Percentiles rank a stretch among this genome's conserved stretches.
Conservation (phyloP, 2,888 invertebrate species). For the Tipula helvola region DNA sequence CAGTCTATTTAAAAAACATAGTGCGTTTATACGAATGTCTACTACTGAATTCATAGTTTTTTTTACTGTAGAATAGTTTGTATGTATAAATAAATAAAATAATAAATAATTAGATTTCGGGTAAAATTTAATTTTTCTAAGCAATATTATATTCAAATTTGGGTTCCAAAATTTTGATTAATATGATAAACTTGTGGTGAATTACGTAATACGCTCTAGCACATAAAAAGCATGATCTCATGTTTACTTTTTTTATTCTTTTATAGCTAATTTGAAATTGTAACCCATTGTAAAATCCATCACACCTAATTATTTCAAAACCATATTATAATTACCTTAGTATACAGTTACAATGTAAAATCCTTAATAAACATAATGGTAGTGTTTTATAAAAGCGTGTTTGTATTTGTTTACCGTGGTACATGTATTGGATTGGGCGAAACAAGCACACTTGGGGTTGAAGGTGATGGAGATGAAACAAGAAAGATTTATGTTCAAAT, state of each 20-base stretch:
- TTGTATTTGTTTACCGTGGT: not conserved
- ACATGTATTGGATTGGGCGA: not conserved
- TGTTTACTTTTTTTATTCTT: not conserved
- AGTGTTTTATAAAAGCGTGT: not conserved
- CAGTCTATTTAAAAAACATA: too few species aligned
- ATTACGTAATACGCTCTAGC: too few species aligned
- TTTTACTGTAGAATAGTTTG: too few species aligned
- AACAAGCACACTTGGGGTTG: not conserved
- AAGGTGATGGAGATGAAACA: not conserved
- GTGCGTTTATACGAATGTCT: too few species aligned
- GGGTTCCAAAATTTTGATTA: too few species aligned
- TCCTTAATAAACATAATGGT: not conserved
- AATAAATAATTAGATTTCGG: too few species aligned
- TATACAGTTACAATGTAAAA: not conserved
- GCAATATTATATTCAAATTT: too few species aligned
- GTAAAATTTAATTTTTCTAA: too few species aligned
- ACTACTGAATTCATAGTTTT: too few species aligned
- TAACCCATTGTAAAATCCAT: not conserved
- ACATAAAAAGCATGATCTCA: too few species aligned
- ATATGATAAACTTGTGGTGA: too few species aligned
- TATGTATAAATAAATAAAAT: too few species aligned
- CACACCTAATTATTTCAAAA: not conserved
- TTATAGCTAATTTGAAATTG: not conserved
- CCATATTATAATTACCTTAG: not conserved
- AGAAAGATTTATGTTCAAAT: slow-evolving; percentile 40